Evolutionary conservation across 2,797 vertebrate species (phyloP).

Genomic region (Buceros bicornis): DNA sequence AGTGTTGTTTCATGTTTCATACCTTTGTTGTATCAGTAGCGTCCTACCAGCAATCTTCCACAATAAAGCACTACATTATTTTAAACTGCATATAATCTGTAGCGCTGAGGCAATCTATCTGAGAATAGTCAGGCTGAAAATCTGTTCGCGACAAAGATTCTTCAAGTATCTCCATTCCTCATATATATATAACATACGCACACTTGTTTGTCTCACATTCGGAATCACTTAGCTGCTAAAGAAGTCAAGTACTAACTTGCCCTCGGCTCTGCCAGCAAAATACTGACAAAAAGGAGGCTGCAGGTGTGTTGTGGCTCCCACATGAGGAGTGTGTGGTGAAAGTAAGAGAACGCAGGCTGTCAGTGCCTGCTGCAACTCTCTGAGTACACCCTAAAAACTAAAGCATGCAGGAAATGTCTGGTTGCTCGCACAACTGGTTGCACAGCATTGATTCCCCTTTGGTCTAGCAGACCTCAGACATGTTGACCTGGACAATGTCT

Average conservation of each 20-base stretch:
- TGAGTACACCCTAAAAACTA: slow-evolving; percentile 62
- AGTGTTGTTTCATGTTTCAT: slow-evolving; percentile 24
- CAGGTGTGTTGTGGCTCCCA: not conserved
- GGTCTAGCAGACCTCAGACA: slow-evolving; percentile 7
- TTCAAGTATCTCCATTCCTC: not conserved
- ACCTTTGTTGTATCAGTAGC: not conserved
- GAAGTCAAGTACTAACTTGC: not conserved
- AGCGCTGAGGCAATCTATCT: not conserved
- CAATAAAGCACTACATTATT: not conserved
- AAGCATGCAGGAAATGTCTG: slow-evolving; percentile 62
- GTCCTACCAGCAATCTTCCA: slow-evolving; percentile 1
- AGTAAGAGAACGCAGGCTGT: slow-evolving; percentile 28
- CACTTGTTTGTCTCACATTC: not conserved
- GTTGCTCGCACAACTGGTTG: slow-evolving; percentile 61
- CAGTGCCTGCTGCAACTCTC: slow-evolving; percentile 28
- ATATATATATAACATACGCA: not conserved
- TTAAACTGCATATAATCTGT: not conserved
- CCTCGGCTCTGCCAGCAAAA: not conserved
- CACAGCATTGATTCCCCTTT: slow-evolving; percentile 51
- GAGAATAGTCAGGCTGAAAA: not conserved
- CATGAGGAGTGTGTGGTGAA: not conserved
- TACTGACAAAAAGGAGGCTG: not conserved
- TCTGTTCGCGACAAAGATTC: not conserved
- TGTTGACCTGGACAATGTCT: slow-evolving; percentile 47
- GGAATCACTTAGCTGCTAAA: not conserved